A percentile compares a stretch with the other conserved stretches of the same genome.
Evolutionary conservation across 2,888 invertebrate species (phyloP).

Genomic region (Megalurothrips usitatus): DNA sequence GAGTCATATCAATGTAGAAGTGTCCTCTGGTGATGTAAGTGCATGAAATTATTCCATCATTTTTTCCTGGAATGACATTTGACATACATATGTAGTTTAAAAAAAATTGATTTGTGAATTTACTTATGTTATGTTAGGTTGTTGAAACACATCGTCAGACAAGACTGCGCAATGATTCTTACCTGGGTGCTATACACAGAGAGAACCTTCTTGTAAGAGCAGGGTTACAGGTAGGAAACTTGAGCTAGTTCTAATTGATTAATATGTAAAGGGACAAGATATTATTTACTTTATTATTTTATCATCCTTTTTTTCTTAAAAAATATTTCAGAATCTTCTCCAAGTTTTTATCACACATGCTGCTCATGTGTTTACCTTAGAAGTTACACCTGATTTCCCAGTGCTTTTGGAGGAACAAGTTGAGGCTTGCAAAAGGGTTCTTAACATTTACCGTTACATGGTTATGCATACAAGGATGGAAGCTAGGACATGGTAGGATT

Average conservation of each 20-base stretch:
- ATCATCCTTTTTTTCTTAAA: background rate
- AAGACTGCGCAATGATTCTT: constrained; percentile 75
- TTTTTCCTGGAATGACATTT: background rate
- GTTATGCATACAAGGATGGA: constrained; percentile 96
- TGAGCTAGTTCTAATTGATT: no score
- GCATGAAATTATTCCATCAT: background rate
- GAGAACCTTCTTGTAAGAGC: constrained; percentile 77
- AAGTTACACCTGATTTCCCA: constrained; percentile 50
- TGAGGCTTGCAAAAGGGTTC: constrained; percentile 90
- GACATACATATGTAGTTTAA: background rate
- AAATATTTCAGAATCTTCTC: constrained; percentile 61
- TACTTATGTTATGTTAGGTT: background rate
- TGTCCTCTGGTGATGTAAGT: constrained; percentile 39
- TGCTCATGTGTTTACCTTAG: constrained; percentile 85
- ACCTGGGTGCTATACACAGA: constrained; percentile 74
- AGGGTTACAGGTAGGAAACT: constrained; percentile 62
- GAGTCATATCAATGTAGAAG: constrained; percentile 41
- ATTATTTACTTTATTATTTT: background rate
- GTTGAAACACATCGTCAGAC: constrained; percentile 42
- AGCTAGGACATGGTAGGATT: constrained; percentile 75
- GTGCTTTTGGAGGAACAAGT: constrained; percentile 85
- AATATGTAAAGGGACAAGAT: background rate
- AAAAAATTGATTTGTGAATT: no score
- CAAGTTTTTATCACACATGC: constrained; percentile 93
- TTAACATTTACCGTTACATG: constrained; percentile 94